A percentile compares a stretch with the other conserved stretches of the same genome.
Evolutionary conservation across 2,797 vertebrate genomes (phyloP).

Genomic region (Alosa sapidissima): DNA sequence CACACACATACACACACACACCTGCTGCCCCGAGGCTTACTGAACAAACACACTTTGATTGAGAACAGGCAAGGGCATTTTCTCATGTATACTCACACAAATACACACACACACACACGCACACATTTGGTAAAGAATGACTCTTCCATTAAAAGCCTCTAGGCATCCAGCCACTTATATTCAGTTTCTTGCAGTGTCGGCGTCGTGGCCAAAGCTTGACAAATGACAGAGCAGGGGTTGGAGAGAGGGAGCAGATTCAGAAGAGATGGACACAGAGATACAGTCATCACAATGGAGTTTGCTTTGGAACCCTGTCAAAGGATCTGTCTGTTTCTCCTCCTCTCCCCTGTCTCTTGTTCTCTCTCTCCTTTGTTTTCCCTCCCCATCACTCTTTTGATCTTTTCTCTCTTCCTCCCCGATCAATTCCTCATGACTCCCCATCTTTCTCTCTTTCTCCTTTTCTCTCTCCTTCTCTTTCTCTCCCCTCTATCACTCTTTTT

Average conservation of each 20-base stretch:
- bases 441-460: conserved; percentile 10
- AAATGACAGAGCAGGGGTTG: not conserved
- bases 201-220: not conserved
- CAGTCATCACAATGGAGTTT: not conserved
- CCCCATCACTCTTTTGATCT: conserved; percentile 17
- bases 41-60: not conserved
- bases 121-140: not conserved
- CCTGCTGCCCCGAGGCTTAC: not conserved
- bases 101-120: not conserved
- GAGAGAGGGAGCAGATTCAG: conserved; percentile 10
- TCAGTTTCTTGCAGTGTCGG: not conserved
- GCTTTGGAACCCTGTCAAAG: not conserved
- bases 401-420: conserved; percentile 20
- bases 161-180: not conserved
- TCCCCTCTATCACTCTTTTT: not conserved
- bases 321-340: not conserved
- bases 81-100: not conserved
- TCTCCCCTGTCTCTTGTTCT: not conserved
- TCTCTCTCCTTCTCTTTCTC: not conserved
- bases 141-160: not conserved
- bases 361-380: conserved; percentile 12
- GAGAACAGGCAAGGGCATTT: not conserved
- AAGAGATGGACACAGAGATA: not conserved
- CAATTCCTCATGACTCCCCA: conserved; percentile 34
- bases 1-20: not conserved